These are phyloP conservation scores for Anastrepha ludens DNA, from an alignment of 1,140 invertebrate species.

Conservation along the genomic window DNA sequence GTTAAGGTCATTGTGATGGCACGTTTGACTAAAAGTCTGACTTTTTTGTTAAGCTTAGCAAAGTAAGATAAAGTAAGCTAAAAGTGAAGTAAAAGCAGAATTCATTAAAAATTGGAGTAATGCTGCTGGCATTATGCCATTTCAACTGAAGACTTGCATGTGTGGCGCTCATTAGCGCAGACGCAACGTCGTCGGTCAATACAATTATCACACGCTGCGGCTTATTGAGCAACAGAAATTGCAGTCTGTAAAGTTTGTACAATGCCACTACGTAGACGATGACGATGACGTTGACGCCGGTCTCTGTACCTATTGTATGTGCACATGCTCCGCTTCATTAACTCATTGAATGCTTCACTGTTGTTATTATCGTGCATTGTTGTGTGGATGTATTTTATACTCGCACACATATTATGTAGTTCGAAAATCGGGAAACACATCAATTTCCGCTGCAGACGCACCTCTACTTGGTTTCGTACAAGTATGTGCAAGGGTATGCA, in stretches of 20 bases:
- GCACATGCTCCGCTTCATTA: conserved; percentile 29
- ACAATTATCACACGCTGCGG: background rate
- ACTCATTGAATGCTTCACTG: conserved; percentile 5
- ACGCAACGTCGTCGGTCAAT: background rate
- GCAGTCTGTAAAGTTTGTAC: conserved; percentile 3
- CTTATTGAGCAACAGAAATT: background rate
- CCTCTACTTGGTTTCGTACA: background rate
- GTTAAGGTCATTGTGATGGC: background rate
- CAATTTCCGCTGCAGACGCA: conserved; percentile 56
- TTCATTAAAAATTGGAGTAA: no score
- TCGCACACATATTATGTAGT: background rate
- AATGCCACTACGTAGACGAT: background rate
- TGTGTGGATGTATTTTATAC: no score
- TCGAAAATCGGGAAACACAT: conserved; percentile 54
- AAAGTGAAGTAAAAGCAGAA: no score
- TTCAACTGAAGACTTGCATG: background rate
- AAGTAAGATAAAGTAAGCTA: no score
- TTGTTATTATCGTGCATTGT: background rate
- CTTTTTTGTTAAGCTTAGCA: background rate
- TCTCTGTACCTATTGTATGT: background rate
- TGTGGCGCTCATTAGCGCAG: background rate
- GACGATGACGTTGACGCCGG: background rate
- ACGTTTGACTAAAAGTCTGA: background rate
- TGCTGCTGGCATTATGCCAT: no score
- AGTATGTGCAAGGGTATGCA: background rate